A percentile compares a stretch with the other conserved stretches of the same genome.
These are phyloP conservation scores for Lathronympha strigana DNA, from an alignment of 2,888 invertebrate genomes.

Conservation along the genomic window DNA sequence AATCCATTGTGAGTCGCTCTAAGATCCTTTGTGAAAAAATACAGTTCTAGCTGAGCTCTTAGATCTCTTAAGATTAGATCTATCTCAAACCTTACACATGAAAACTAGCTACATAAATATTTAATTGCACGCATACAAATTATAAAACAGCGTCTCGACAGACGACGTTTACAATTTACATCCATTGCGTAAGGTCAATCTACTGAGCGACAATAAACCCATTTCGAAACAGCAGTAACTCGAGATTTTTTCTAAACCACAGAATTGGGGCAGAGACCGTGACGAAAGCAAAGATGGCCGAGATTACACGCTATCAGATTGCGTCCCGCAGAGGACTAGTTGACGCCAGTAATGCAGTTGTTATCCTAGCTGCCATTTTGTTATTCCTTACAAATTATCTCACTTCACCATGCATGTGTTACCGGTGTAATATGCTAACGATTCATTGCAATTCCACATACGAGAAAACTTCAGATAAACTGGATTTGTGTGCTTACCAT, in stretches of 20 bases:
- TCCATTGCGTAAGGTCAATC: slow-evolving; percentile 28
- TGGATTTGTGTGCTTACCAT: too few species aligned
- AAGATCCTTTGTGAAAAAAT: too few species aligned
- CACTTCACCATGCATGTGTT: too few species aligned
- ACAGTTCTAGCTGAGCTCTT: too few species aligned
- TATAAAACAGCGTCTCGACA: not conserved
- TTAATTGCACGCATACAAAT: not conserved
- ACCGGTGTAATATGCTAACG: too few species aligned
- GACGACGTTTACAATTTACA: slow-evolving; percentile 28
- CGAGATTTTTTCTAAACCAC: slow-evolving; percentile 56
- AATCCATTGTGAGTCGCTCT: too few species aligned
- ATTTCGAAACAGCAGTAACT: slow-evolving; percentile 56
- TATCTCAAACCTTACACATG: too few species aligned
- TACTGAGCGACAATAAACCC: slow-evolving; percentile 42
- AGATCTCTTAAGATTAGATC: too few species aligned
- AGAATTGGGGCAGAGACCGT: slow-evolving; percentile 63
- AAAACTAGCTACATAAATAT: not conserved
- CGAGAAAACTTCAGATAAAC: too few species aligned
- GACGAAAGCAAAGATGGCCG: slow-evolving; percentile 60
- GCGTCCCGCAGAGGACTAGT: slow-evolving; percentile 43
- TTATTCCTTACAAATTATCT: too few species aligned
- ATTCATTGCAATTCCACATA: too few species aligned
- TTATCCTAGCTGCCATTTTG: not conserved
- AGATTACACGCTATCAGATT: slow-evolving; percentile 60
- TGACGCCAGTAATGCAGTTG: slow-evolving; percentile 13